Percentiles rank a stretch among this genome's conserved stretches.
Evolutionary conservation across 2,113 vertebrate species (phyloP).

Genomic region (Dromas ardeola): DNA sequence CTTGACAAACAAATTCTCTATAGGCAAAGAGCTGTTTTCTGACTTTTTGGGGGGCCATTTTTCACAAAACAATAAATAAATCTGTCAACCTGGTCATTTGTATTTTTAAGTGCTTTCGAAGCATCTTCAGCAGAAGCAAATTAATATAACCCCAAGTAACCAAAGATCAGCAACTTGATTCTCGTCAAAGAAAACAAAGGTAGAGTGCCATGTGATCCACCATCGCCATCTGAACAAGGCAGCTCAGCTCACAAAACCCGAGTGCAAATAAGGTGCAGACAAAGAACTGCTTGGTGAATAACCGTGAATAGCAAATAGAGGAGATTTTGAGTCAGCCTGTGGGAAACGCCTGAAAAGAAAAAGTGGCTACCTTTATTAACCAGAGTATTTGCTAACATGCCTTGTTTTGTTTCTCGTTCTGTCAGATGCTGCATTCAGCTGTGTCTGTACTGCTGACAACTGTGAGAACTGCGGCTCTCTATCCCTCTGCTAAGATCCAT

Average conservation of each 20-base stretch:
- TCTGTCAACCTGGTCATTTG: background rate
- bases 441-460: background rate
- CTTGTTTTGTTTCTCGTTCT: conserved; percentile 13
- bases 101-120: background rate
- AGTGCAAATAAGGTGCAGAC: background rate
- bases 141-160: background rate
- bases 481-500: background rate
- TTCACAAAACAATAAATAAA: background rate
- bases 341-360: background rate
- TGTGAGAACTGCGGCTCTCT: background rate
- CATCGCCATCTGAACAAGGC: background rate
- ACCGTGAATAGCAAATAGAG: background rate
- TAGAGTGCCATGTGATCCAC: background rate
- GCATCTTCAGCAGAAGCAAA: background rate
- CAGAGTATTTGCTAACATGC: background rate
- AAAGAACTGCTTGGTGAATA: background rate
- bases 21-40: background rate
- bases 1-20: background rate
- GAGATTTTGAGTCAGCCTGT: background rate
- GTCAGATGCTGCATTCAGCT: background rate
- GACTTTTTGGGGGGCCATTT: background rate
- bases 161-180: background rate
- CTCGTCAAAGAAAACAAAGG: background rate
- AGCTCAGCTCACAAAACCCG: background rate
- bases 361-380: background rate